Base-by-base conservation (phyloP, 2,113 vertebrate species). In the Turnix velox region DNA sequence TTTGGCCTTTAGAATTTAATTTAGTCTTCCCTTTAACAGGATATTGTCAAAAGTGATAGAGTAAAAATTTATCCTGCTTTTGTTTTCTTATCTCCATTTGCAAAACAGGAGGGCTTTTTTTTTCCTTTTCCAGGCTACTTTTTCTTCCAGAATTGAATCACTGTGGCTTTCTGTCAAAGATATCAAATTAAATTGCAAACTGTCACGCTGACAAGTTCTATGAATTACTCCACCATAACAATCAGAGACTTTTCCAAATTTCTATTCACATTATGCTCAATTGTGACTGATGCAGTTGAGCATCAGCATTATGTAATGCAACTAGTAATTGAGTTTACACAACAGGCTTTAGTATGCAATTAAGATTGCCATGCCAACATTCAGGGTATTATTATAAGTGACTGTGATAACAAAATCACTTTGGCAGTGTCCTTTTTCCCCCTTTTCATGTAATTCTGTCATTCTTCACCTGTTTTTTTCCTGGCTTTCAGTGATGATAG, bases 381-480 rank as follows among this genome's bases (percentile, higher is more conserved):
- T 43, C 82, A 61, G 59, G 22, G 13, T 54, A 49, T 74, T 90
- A n/a, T 62, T 87, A 20, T 54, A 85, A 88, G 63, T 3, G 1
- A 63, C 48, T 63, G 30, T 58, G 71, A 89, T 68, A 74, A 83
- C 66, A 92, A 76, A 59, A 69, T 65, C 31, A 79, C 33, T 78
- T 90, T 48, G 66, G 25, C 27, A 42, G 61, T 74, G 84, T 95
- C 84, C 58, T 93, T 85, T 80, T 79, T 80, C 62, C 65, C 37
- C 62, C 65, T 35, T 83, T 90, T 83, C 51, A 20, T 87, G 33
- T 46, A 73, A 72, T 67, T 92, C 37, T 45, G 52, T 84, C 49
- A 24, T 85, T 97, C 75, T 93, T 91, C 48, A 74, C 68, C 43
- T 87, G 27, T 46, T 88, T 92, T 90, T 87, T 92, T 90, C 86